Evolutionary conservation across 1,140 invertebrate genomes (phyloP), one percentile per base, ranked within the genome.

Genomic region (Zaprionus vittiger): DNA sequence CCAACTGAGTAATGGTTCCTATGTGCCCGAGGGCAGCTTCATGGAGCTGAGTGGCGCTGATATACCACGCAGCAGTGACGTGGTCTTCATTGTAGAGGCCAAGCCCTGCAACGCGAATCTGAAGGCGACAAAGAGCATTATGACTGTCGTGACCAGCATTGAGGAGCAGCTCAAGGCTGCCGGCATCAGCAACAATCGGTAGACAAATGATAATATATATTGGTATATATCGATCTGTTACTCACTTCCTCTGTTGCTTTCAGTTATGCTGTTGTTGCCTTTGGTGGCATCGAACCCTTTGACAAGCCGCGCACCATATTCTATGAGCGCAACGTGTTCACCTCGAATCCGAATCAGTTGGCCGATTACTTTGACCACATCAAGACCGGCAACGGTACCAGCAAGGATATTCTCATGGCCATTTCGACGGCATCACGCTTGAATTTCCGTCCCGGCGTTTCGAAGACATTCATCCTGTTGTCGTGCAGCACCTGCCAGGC

Each of bases 41-140:
- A 92, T 94, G 11, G 93, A 94, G 52, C 83, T 97, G 4, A 92
- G 93, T 41, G 93, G 90, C 2, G 82, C 93, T 2, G 80, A 93
- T 24, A 93, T 95, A 4, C 95, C 95, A 0, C 93, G 93, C 41
- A 96, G 96, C 1, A 95, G 96, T 14, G 98, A 99, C 91, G 93
- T 98, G 1, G 96, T 98, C 31, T 97, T 99, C 87, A 95, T 98
- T 52, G 94, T 98, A 1, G 98, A 98, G 92, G 96, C 97, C 4
- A 97, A 97, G 81, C 92, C 93, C 3, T 98, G 97, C 89, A 98
- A 98, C 93, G 93, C 93, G 44, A 95, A 96, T 72, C 92, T 96
- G 2, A 94, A 93, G 34, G 93, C 93, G 28, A 94, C 94, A 65
- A 95, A 95, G 77, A 96, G 95, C 69, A 94, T 97, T 31, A 95